phyloP scores from a whole-genome alignment of 37 sponge, comb jelly and placozoan species.

The Cladorhizidae sp. region DNA sequence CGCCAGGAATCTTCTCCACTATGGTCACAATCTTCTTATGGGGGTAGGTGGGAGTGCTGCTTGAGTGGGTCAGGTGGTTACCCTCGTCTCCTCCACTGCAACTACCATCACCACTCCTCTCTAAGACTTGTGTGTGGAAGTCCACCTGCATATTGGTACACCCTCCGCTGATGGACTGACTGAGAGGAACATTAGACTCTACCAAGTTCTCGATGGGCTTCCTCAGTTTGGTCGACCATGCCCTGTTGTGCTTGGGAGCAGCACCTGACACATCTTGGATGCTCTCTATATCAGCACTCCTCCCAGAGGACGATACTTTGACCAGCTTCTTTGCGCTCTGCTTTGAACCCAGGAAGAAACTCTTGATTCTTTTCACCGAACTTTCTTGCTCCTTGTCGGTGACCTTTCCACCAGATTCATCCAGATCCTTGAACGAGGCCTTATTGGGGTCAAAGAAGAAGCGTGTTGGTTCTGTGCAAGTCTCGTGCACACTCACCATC shows the following conservation, averaged over 20 bases:
- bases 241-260: neutral
- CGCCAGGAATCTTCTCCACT: constrained; percentile 6
- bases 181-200: neutral
- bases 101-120: neutral
- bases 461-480: neutral
- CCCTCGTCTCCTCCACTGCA: no score
- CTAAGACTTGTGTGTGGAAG: no score
- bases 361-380: constrained; percentile 8
- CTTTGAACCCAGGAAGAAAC: constrained; percentile 15
- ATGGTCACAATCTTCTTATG: neutral
- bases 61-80: neutral
- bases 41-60: neutral
- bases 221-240: constrained; percentile 9
- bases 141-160: constrained; percentile 8
- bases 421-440: constrained; percentile 14
- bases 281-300: neutral
- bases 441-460: neutral
- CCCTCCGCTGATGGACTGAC: neutral
- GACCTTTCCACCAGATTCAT: neutral
- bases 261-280: neutral
- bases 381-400: constrained; percentile 5
- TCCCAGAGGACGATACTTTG: neutral
- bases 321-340: neutral
- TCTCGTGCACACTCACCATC: neutral
- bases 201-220: neutral